Evolutionary conservation across 2,113 vertebrate genomes (phyloP), one percentile per base, ranked within the genome.

Genomic region (Gopherus evgoodei): DNA sequence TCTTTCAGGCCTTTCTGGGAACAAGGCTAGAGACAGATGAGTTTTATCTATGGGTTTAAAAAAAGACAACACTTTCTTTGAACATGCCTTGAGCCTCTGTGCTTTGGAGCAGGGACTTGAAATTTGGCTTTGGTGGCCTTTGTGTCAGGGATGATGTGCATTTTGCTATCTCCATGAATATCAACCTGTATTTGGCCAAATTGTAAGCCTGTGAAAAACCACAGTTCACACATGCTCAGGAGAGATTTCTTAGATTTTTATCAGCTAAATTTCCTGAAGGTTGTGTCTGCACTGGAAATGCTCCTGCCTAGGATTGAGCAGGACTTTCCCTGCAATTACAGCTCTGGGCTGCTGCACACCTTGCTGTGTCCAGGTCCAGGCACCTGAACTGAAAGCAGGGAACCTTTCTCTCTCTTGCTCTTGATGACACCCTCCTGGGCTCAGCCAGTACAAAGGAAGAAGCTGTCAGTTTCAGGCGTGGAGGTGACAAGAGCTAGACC

Each of bases 171-270:
- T 76, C 12, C 5, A 9, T 72, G 57, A 62, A 80, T 83, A 59
- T 16, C 3, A 12, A 22, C 31, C 44, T 25, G 35, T 79, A 25
- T 59, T 9, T 72, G 52, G 24, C 25, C 49, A 47, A 86, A 44
- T 50, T 85, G 53, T 56, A 38, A 79, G 9, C 84, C 78, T 29
- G 49, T 19, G 54, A 52, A 90, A 83, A 80, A 19, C 2, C 38
- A 31, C 42, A n/a, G 50, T 53, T 69, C 3, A 0, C 69, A 38
- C 44, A 13, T 49, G 47, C 2, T 0, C 47, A 62, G 25, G 29
- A 80, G 27, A 38, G 72, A 7, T 25, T n/a, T 90, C 27, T 86
- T 31, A 54, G 52, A 12, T 44, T 13, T 53, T 11, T n/a, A 90
- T 21, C 1, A 69, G 19, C 75, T 79, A 59, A 16, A 69, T 53